phyloP scores from a whole-genome alignment of 2,113 vertebrate genomes.

The Chlorocebus sabaeus region DNA sequence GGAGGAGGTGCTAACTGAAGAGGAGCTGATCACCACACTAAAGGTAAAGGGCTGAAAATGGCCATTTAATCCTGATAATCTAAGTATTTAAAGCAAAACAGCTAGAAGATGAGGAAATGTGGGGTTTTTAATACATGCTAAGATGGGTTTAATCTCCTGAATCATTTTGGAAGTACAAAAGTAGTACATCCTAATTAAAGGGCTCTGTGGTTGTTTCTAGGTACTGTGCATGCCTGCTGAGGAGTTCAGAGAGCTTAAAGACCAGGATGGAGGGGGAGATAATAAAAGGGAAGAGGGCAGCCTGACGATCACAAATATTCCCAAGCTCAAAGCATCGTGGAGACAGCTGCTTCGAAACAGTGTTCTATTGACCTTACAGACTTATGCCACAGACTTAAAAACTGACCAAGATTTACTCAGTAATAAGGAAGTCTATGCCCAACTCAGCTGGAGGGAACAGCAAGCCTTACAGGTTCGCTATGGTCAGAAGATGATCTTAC shows the following conservation, averaged over 20 bases:
- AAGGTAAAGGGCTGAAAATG: slow-evolving; percentile 84
- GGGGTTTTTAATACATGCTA: background rate
- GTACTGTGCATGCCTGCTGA: slow-evolving; percentile 91
- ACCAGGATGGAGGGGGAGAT: slow-evolving; percentile 88
- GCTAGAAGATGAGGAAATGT: background rate
- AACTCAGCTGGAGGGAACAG: slow-evolving; percentile 85
- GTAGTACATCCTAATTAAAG: background rate
- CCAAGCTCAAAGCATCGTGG: slow-evolving; percentile 83
- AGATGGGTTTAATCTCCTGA: background rate
- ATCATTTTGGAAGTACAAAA: background rate
- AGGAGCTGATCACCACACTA: slow-evolving; percentile 88
- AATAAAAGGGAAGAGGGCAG: slow-evolving; percentile 82
- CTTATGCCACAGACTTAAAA: slow-evolving; percentile 81
- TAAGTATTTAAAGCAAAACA: background rate
- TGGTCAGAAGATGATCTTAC: slow-evolving; percentile 92
- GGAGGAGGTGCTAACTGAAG: slow-evolving; percentile 90
- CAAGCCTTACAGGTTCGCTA: slow-evolving; percentile 91
- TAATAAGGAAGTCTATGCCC: slow-evolving; percentile 73
- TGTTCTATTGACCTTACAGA: slow-evolving; percentile 83
- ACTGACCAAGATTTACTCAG: slow-evolving; percentile 82
- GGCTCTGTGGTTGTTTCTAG: slow-evolving; percentile 76
- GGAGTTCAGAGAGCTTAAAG: slow-evolving; percentile 89
- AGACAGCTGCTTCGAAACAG: slow-evolving; percentile 86
- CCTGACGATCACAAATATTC: slow-evolving; percentile 83
- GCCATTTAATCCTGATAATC: background rate